phyloP scores from a whole-genome alignment of 2,888 invertebrate species.

The Agrochola litura region DNA sequence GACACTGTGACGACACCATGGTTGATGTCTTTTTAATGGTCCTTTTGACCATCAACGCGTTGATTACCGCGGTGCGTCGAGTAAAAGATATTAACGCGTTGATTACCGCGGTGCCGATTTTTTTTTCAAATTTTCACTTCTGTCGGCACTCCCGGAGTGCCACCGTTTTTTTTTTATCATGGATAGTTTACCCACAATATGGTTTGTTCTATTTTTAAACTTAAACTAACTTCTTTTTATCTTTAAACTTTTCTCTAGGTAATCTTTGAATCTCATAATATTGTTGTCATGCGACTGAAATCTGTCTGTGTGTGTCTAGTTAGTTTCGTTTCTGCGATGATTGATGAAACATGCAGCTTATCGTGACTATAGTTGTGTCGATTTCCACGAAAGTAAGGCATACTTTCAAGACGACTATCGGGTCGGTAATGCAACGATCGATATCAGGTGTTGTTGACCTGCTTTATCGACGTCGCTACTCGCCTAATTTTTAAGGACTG shows the following conservation, averaged over 20 bases:
- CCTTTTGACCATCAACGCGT: too few relatives aligned
- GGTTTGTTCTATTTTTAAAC: neutral
- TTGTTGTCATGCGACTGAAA: neutral
- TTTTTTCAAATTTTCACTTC: too few relatives aligned
- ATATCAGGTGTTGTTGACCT: constrained; percentile 42
- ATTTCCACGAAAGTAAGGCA: constrained; percentile 7
- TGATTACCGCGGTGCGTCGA: too few relatives aligned
- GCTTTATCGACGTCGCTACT: constrained; percentile 32
- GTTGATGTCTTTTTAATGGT: too few relatives aligned
- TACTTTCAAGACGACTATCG: constrained; percentile 16
- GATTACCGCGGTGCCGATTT: too few relatives aligned
- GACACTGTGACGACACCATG: too few relatives aligned
- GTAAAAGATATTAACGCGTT: too few relatives aligned
- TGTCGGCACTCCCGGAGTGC: too few relatives aligned
- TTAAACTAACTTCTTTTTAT: too few relatives aligned
- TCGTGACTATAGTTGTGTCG: neutral
- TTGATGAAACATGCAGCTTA: constrained; percentile 10
- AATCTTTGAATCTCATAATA: neutral
- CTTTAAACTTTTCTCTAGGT: neutral
- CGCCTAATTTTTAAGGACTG: constrained; percentile 11
- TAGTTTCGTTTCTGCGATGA: neutral
- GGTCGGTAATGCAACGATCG: constrained; percentile 11
- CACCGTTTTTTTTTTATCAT: neutral
- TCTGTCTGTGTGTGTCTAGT: neutral
- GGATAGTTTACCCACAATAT: neutral